Evolutionary conservation across 1,140 invertebrate genomes (phyloP).

Genomic region (Musca domestica): DNA sequence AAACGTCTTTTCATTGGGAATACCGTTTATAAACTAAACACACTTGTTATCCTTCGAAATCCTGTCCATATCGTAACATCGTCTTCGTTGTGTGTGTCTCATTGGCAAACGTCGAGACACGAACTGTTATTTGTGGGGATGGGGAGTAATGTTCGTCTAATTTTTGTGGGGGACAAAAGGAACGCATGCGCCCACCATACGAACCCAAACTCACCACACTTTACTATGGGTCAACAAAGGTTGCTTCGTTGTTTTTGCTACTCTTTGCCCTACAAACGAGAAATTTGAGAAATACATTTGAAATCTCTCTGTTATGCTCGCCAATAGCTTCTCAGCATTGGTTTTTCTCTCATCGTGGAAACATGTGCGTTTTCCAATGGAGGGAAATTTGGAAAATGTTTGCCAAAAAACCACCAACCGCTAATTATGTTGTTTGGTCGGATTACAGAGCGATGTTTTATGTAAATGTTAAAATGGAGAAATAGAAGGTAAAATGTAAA

Average conservation of each 20-base stretch:
- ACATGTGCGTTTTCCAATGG: slow-evolving; percentile 17
- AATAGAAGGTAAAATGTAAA: too few species aligned
- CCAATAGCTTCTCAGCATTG: not conserved
- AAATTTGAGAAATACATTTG: not conserved
- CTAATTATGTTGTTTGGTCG: too few species aligned
- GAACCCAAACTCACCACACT: not conserved
- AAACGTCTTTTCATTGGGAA: slow-evolving; percentile 5
- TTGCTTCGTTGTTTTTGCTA: too few species aligned
- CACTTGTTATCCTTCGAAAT: slow-evolving; percentile 9
- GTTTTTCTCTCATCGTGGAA: not conserved
- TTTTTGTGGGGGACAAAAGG: not conserved
- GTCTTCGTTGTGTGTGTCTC: too few species aligned
- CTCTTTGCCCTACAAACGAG: too few species aligned
- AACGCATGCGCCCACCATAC: not conserved
- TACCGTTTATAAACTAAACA: slow-evolving; percentile 15
- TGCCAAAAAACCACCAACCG: too few species aligned
- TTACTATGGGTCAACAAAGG: not conserved
- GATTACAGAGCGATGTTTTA: too few species aligned
- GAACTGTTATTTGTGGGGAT: too few species aligned
- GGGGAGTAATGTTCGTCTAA: too few species aligned
- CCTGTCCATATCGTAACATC: slow-evolving; percentile 8
- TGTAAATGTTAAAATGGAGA: too few species aligned
- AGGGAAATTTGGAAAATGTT: slow-evolving; percentile 1
- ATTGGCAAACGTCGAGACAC: too few species aligned
- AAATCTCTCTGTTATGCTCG: not conserved